Evolutionary conservation across 2,797 vertebrate genomes (phyloP).

Genomic region (Apogon hyalosoma): DNA sequence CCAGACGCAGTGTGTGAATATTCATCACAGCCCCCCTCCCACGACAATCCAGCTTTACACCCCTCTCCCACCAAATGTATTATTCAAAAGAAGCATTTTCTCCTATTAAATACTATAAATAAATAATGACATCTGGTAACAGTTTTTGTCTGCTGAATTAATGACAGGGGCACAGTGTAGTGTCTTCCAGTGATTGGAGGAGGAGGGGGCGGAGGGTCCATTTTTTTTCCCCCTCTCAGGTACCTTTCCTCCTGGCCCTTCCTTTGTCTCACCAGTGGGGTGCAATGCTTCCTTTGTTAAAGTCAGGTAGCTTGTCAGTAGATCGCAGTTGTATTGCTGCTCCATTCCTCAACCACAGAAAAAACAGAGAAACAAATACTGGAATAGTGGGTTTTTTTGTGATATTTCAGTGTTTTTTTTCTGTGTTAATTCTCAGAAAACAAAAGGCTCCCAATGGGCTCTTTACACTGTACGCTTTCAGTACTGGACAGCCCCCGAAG

Average conservation of each 20-base stretch:
- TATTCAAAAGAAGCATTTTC: slow-evolving; percentile 83
- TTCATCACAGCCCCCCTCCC: slow-evolving; percentile 73
- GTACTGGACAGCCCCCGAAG: slow-evolving; percentile 74
- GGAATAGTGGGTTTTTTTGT: slow-evolving; percentile 58
- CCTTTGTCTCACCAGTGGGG: slow-evolving; percentile 61
- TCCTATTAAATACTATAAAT: slow-evolving; percentile 84
- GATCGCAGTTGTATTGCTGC: slow-evolving; percentile 40
- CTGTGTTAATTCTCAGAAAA: slow-evolving; percentile 51
- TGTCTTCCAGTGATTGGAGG: slow-evolving; percentile 53
- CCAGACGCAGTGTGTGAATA: slow-evolving; percentile 79
- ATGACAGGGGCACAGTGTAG: slow-evolving; percentile 58
- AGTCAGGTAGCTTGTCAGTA: slow-evolving; percentile 42
- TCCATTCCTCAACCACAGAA: slow-evolving; percentile 35
- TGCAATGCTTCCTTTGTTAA: slow-evolving; percentile 61
- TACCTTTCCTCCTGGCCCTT: slow-evolving; percentile 39
- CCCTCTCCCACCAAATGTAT: slow-evolving; percentile 79
- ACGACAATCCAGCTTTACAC: slow-evolving; percentile 43
- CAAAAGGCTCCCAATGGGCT: slow-evolving; percentile 35
- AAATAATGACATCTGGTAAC: slow-evolving; percentile 83
- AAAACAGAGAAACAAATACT: slow-evolving; percentile 44
- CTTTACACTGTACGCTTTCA: slow-evolving; percentile 55
- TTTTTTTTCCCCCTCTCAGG: slow-evolving; percentile 41
- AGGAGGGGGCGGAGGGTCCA: slow-evolving; percentile 10
- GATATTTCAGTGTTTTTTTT: slow-evolving; percentile 30
- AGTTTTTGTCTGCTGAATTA: slow-evolving; percentile 79